phyloP scores from a whole-genome alignment of 1,140 invertebrate genomes.

The Pteromalus puparum region DNA sequence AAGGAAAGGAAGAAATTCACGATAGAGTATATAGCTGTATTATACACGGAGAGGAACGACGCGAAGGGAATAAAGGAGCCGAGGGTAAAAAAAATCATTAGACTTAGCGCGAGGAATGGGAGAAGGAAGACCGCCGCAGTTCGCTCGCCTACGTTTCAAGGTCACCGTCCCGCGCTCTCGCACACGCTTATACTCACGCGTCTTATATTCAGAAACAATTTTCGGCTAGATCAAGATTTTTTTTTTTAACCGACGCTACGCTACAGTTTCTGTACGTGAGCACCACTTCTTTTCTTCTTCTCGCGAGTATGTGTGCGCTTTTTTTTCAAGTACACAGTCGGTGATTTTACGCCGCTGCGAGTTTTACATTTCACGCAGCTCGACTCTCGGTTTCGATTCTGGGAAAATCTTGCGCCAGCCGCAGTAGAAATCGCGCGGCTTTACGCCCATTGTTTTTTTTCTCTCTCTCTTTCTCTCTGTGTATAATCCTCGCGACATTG shows the following conservation, averaged over 20 bases:
- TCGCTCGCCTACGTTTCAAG: constrained; percentile 27
- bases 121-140: neutral
- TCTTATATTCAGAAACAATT: constrained; percentile 46
- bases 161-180: neutral
- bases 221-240: constrained; percentile 43
- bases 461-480: neutral
- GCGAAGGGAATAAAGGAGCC: neutral
- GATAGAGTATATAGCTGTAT: too few relatives aligned
- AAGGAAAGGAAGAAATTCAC: too few relatives aligned
- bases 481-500: neutral
- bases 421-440: neutral
- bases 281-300: neutral
- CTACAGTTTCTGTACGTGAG: neutral
- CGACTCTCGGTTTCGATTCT: constrained; percentile 36
- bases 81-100: constrained; percentile 6
- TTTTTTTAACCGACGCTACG: neutral
- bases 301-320: neutral
- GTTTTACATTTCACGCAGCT: constrained; percentile 33
- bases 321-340: neutral
- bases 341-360: constrained; percentile 14
- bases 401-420: constrained; percentile 15
- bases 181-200: neutral
- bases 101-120: neutral
- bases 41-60: neutral
- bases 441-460: constrained; percentile 9